Conservation (phyloP, 2,113 vertebrate genomes). For the Strix uralensis region DNA sequence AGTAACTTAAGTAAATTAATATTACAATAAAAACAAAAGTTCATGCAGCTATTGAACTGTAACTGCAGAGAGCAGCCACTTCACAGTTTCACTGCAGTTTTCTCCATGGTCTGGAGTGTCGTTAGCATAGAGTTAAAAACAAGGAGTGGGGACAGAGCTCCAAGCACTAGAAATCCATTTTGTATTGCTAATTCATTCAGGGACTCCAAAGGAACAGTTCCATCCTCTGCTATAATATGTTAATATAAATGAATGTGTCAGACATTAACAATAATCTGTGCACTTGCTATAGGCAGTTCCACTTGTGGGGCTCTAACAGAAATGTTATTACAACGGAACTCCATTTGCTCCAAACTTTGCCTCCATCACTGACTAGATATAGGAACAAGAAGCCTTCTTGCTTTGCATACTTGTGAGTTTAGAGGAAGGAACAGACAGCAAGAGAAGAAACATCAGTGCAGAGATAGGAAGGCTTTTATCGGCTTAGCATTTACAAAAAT, state of each 20-base stretch:
- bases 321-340: background rate
- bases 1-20: background rate
- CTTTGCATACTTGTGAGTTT: background rate
- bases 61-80: background rate
- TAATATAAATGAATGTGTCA: background rate
- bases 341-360: background rate
- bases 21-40: background rate
- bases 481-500: background rate
- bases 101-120: background rate
- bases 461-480: background rate
- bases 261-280: background rate
- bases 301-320: background rate
- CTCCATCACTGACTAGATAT: background rate
- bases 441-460: background rate
- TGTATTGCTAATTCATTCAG: background rate
- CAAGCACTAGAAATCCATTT: background rate
- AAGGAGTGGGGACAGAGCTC: background rate
- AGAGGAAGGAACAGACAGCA: background rate
- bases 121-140: background rate
- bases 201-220: background rate
- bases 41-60: background rate
- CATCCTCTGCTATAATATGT: background rate
- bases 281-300: background rate
- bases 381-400: background rate
- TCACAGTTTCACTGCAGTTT: background rate